phyloP scores from a whole-genome alignment of 2,888 invertebrate genomes.

The Autographa pulchrina region DNA sequence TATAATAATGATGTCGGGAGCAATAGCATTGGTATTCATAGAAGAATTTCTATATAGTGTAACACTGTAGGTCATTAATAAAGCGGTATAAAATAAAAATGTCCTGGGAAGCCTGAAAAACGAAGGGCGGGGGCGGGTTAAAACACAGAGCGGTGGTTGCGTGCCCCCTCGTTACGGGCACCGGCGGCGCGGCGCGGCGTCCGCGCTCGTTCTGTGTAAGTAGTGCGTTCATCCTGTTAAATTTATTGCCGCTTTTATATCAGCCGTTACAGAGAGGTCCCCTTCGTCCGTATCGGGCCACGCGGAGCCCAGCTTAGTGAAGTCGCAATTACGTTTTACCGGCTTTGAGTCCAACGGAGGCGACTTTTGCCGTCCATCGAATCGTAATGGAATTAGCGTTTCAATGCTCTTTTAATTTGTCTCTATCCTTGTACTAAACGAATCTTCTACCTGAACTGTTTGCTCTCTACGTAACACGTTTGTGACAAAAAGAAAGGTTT shows the following conservation, averaged over 20 bases:
- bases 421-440: conserved; percentile 82
- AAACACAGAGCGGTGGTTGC: conserved; percentile 78
- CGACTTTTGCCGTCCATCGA: conserved; percentile 89
- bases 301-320: conserved; percentile 87
- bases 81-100: conserved; percentile 69
- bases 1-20: conserved; percentile 13
- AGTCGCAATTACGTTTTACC: conserved; percentile 89
- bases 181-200: conserved; percentile 68
- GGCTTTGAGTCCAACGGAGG: conserved; percentile 86
- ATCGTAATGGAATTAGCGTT: conserved; percentile 89
- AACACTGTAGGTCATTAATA: conserved; percentile 59
- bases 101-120: conserved; percentile 66
- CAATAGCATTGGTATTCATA: conserved; percentile 23
- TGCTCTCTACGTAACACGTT: conserved; percentile 60
- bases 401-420: conserved; percentile 88
- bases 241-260: conserved; percentile 90
- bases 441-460: conserved; percentile 73
- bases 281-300: conserved; percentile 87
- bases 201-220: conserved; percentile 86
- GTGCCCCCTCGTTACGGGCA: conserved; percentile 84
- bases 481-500: conserved; percentile 43
- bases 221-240: conserved; percentile 89
- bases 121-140: conserved; percentile 69
- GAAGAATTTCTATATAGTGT: conserved; percentile 38
- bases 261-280: conserved; percentile 87